Base-by-base conservation (phyloP, 1,140 invertebrate species). In the Nasonia giraulti region DNA sequence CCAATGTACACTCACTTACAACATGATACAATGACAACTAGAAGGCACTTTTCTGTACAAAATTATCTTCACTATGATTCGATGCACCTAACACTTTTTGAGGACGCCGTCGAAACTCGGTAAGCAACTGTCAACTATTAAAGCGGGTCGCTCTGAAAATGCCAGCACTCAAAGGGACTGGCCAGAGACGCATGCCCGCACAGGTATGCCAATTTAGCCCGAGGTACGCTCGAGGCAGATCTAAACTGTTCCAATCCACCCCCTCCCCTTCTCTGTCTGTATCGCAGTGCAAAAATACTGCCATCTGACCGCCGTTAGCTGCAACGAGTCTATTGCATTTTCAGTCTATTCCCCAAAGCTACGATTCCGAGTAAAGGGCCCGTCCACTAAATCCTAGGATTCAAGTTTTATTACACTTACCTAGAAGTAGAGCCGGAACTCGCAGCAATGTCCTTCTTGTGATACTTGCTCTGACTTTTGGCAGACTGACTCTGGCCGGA, bases 351-450 rank as follows among this genome's bases (percentile, higher is more conserved):
- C 6, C 40, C 40, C 8, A 44, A 0, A 10, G 7, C 8, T 44
- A 44, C 10, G 40, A 44, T 44, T 11, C 40, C 40, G 40, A 44
- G 40, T 11, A 44, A 7, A 44, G 40, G 8, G 40, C 40, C 40
- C 40, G 8, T 7, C 8, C 8, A 37, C 33, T 44, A 44, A 44
- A 44, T 7, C 7, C 40, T 11, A 7, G 7, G 40, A 10, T 44
- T 1, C 6, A 40, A 40, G 40, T 44, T 44, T 44, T 44, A 20
- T 17, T 62, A n/a, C 1, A 80, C 73, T 88, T 90, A 95, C 95
- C 95, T 95, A 88, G 95, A 96, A 88, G 95, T 96, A 87, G 96
- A 96, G 93, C 96, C 96, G 89, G 96, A 96, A 93, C 96, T 95
- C 94, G 96, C 95, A 93, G 95, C 96, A 92, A 92, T 90, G 82